phyloP scores from a whole-genome alignment of 2,113 vertebrate species.

The Azemiops feae region DNA sequence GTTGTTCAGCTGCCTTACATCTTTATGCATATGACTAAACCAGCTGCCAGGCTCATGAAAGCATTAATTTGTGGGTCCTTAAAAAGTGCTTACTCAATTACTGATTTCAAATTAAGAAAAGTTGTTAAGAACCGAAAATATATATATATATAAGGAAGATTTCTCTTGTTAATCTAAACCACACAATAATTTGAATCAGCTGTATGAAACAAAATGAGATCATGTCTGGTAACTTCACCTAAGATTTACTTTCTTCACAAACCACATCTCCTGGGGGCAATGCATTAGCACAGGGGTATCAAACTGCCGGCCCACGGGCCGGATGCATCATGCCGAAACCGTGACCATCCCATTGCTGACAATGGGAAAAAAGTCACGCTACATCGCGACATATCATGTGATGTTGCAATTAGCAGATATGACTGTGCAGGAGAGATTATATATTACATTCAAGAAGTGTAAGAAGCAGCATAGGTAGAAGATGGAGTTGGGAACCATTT shows the following conservation, averaged over 20 bases:
- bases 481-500: background rate
- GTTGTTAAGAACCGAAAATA: background rate
- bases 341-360: too few relatives aligned
- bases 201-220: background rate
- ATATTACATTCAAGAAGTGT: background rate
- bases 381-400: too few relatives aligned
- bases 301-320: too few relatives aligned
- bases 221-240: background rate
- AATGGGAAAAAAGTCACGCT: too few relatives aligned
- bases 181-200: background rate
- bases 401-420: background rate
- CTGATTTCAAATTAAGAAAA: background rate
- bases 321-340: too few relatives aligned
- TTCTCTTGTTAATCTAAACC: background rate
- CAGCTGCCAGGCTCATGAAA: background rate
- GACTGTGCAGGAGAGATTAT: background rate
- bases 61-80: background rate
- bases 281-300: background rate
- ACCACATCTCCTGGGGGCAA: background rate
- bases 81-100: background rate
- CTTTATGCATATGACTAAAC: background rate
- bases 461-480: background rate
- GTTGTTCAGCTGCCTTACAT: background rate
- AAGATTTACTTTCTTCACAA: background rate
- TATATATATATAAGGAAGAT: background rate